Evolutionary conservation across 2,113 vertebrate species (phyloP).

Genomic region (Nibea coibor): DNA sequence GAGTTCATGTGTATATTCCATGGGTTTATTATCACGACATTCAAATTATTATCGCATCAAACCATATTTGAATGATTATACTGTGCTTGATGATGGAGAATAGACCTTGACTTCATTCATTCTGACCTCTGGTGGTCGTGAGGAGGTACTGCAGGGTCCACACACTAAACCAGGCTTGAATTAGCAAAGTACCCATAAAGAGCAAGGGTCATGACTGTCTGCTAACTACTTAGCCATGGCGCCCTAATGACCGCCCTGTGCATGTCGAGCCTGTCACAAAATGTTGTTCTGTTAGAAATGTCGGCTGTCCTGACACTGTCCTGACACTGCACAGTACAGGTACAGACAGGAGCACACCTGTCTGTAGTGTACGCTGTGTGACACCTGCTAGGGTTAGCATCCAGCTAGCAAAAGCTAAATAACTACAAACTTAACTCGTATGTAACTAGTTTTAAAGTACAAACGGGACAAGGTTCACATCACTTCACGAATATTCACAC

Average conservation of each 20-base stretch:
- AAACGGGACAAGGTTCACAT: too few species aligned
- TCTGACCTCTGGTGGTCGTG: slow-evolving; percentile 36
- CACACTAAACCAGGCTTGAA: not conserved
- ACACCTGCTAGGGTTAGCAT: not conserved
- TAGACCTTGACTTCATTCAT: not conserved
- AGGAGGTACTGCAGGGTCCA: not conserved
- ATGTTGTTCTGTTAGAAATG: not conserved
- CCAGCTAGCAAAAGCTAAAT: not conserved
- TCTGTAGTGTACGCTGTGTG: not conserved
- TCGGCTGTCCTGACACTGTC: not conserved
- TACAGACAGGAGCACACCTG: too few species aligned
- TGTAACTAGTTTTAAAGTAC: not conserved
- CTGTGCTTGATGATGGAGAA: not conserved
- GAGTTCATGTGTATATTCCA: not conserved
- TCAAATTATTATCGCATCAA: not conserved
- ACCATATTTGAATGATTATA: not conserved
- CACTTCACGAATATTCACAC: not conserved
- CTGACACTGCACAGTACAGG: not conserved
- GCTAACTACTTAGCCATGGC: too few species aligned
- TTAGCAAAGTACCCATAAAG: too few species aligned
- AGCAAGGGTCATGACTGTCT: not conserved
- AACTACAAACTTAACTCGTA: not conserved
- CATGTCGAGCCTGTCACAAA: not conserved
- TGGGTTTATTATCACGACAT: not conserved
- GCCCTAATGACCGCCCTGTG: not conserved